Evolutionary conservation across 1,140 invertebrate genomes (phyloP).

Genomic region (Druon quercuslanigerum): DNA sequence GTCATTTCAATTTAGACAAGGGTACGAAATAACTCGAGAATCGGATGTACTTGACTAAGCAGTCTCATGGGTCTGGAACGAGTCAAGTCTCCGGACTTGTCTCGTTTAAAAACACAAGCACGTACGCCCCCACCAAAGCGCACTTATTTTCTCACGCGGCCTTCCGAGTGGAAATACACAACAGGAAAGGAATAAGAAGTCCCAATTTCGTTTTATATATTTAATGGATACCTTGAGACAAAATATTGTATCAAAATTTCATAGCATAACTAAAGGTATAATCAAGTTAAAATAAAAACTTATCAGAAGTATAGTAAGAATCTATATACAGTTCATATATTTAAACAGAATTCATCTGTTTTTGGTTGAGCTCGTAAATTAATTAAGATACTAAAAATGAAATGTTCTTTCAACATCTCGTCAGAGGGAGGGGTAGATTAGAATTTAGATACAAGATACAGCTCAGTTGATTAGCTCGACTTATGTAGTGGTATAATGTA

Average conservation of each 20-base stretch:
- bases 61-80: constrained; percentile 47
- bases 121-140: constrained; percentile 62
- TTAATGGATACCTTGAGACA: not conserved
- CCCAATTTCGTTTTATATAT: not conserved
- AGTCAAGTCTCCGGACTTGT: constrained; percentile 51
- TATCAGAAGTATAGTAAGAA: too few relatives aligned
- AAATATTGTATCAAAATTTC: too few relatives aligned
- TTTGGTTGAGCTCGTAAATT: too few relatives aligned
- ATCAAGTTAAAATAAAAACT: too few relatives aligned
- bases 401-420: too few relatives aligned
- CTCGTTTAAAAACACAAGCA: constrained; percentile 66
- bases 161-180: constrained; percentile 47
- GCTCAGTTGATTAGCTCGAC: constrained; percentile 6
- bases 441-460: not conserved
- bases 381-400: too few relatives aligned
- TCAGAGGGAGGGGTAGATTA: not conserved
- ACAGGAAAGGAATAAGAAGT: constrained; percentile 12
- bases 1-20: constrained; percentile 30
- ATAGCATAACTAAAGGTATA: too few relatives aligned
- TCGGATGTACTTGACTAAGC: constrained; percentile 52
- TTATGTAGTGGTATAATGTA: not conserved
- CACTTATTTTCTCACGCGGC: constrained; percentile 65
- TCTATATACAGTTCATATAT: too few relatives aligned
- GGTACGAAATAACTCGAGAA: constrained; percentile 39
- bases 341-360: too few relatives aligned